Evolutionary conservation across 35 echinoderm and acorn worm species (phyloP).

Genomic region (Holothuria glaberrima): DNA sequence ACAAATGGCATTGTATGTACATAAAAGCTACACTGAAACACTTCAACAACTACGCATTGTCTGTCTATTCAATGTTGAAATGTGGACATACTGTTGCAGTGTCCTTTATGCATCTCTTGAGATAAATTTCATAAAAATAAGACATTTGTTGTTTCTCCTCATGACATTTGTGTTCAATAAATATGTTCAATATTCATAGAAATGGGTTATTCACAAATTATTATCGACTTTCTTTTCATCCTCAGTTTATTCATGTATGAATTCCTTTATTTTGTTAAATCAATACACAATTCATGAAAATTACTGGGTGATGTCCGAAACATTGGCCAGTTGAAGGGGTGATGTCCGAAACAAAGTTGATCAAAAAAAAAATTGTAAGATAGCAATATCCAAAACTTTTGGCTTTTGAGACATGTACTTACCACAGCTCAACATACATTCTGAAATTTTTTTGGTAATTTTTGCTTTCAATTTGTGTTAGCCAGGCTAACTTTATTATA

Average conservation of each 20-base stretch:
- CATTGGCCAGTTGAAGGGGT: too few relatives aligned
- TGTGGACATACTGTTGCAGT: background rate
- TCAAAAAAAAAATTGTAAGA: background rate
- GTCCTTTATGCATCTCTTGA: conserved; percentile 5
- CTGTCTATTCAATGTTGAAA: background rate
- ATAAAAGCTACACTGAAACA: background rate
- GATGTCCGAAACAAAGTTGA: too few relatives aligned
- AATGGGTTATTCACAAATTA: too few relatives aligned
- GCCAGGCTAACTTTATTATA: conserved; percentile 4
- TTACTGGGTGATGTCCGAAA: too few relatives aligned
- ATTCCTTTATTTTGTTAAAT: too few relatives aligned
- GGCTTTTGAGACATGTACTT: background rate
- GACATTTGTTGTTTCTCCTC: background rate
- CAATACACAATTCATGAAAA: too few relatives aligned
- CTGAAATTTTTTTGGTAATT: too few relatives aligned
- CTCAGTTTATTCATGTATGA: background rate
- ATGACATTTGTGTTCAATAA: background rate
- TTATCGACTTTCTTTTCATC: too few relatives aligned
- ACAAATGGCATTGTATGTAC: background rate
- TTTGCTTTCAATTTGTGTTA: conserved; percentile 14
- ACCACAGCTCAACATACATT: too few relatives aligned
- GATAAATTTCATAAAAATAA: background rate
- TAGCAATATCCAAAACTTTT: background rate
- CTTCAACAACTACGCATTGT: background rate
- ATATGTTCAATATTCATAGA: too few relatives aligned